Conservation (phyloP, 2,888 invertebrate genomes). For the Chaetogeoica ovagalla region DNA sequence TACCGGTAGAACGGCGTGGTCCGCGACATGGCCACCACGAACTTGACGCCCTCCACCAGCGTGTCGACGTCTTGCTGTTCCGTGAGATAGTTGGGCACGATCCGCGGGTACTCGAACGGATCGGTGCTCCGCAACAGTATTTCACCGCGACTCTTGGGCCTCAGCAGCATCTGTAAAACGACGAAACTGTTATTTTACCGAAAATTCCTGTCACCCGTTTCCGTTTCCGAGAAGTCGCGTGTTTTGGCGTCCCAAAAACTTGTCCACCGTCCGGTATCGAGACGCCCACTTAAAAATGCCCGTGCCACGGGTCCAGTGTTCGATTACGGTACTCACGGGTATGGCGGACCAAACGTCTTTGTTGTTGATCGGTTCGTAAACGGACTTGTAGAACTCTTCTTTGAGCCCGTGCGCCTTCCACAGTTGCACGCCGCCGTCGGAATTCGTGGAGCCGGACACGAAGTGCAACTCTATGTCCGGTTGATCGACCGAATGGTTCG, state of each 20-base stretch:
- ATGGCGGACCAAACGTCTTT: conserved; percentile 82
- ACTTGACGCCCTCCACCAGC: conserved; percentile 82
- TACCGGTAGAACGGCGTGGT: conserved; percentile 76
- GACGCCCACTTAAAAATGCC: too few relatives aligned
- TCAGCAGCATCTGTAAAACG: conserved; percentile 60
- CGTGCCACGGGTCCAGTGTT: too few relatives aligned
- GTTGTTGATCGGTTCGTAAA: conserved; percentile 75
- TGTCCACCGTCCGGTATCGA: too few relatives aligned
- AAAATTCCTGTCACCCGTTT: too few relatives aligned
- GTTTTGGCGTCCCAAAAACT: too few relatives aligned
- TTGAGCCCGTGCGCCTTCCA: conserved; percentile 78
- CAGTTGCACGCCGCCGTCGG: conserved; percentile 81
- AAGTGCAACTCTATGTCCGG: conserved; percentile 91
- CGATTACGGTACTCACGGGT: conserved; percentile 63
- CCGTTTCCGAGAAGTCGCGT: too few relatives aligned
- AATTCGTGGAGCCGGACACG: conserved; percentile 82
- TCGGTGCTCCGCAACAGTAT: conserved; percentile 80
- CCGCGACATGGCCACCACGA: conserved; percentile 76
- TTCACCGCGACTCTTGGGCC: conserved; percentile 81
- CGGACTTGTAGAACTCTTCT: conserved; percentile 73
- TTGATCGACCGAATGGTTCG: conserved; percentile 76
- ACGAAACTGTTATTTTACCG: too few relatives aligned
- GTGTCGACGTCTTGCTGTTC: conserved; percentile 79
- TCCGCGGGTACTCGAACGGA: conserved; percentile 85
- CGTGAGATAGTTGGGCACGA: conserved; percentile 88